Evolutionary conservation across 2,797 vertebrate genomes (phyloP).

Genomic region (Paramormyrops hopkinsi): DNA sequence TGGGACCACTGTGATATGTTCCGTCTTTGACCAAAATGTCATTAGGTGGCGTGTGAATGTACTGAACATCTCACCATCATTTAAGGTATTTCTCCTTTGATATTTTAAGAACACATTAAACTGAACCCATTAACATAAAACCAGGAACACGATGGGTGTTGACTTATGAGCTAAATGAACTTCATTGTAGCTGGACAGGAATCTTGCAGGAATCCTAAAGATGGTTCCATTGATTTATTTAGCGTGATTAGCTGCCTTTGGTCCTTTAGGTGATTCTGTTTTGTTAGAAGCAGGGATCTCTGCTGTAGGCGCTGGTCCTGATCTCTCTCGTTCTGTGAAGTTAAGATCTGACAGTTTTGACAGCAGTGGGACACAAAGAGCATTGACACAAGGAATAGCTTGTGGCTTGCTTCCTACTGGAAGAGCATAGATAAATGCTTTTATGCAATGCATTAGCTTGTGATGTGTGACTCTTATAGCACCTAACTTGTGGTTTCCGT

Average conservation of each 20-base stretch:
- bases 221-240: background rate
- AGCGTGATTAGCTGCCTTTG: background rate
- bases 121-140: background rate
- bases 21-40: background rate
- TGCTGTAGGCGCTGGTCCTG: background rate
- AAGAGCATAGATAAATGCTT: background rate
- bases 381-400: background rate
- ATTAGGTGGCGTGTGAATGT: background rate
- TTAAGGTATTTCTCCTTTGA: background rate
- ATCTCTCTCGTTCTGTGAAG: background rate
- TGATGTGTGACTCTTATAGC: background rate
- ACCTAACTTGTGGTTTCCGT: background rate
- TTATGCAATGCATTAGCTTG: constrained; percentile 2
- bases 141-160: background rate
- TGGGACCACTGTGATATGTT: background rate
- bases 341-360: constrained; percentile 9
- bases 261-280: background rate
- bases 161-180: background rate
- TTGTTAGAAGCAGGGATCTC: background rate
- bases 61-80: background rate
- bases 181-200: background rate
- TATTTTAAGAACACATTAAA: background rate
- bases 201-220: background rate
- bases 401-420: background rate
- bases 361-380: background rate